These are phyloP conservation scores for Ornithoptera priamus DNA, from an alignment of 2,888 invertebrate genomes.

Conservation along the genomic window DNA sequence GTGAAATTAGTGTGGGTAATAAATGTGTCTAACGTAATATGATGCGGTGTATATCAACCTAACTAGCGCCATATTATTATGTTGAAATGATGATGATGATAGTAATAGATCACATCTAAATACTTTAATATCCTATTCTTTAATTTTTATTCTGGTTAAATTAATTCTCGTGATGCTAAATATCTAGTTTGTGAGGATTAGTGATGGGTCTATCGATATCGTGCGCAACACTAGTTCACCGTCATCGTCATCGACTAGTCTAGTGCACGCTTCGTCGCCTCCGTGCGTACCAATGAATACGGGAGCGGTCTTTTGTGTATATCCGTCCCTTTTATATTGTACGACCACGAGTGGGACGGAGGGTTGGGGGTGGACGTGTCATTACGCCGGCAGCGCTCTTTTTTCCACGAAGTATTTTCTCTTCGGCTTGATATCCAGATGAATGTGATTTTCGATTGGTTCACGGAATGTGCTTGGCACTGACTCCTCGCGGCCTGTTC, in stretches of 20 bases:
- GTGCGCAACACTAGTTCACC: conserved; percentile 45
- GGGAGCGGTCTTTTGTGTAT: conserved; percentile 63
- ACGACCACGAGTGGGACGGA: conserved; percentile 43
- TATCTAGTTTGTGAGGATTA: not conserved
- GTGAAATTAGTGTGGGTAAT: too few species aligned
- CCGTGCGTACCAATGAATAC: conserved; percentile 62
- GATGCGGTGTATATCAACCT: too few species aligned
- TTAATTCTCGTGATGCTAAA: not conserved
- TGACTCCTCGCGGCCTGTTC: not conserved
- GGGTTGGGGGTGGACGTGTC: conserved; percentile 27
- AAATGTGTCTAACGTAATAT: too few species aligned
- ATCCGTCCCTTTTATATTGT: conserved; percentile 43
- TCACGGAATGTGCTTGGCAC: conserved; percentile 12
- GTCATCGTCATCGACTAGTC: conserved; percentile 73
- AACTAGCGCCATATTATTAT: too few species aligned
- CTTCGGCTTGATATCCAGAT: conserved; percentile 25
- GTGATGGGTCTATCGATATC: conserved; percentile 29
- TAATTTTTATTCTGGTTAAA: too few species aligned
- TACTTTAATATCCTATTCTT: too few species aligned
- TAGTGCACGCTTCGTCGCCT: conserved; percentile 72
- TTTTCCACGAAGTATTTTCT: conserved; percentile 25
- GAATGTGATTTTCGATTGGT: conserved; percentile 26
- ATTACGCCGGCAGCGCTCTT: conserved; percentile 26
- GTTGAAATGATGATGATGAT: too few species aligned
- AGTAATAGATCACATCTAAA: too few species aligned